These are phyloP conservation scores for Denticeps clupeoides DNA, from an alignment of 2,797 vertebrate genomes.

Conservation along the genomic window DNA sequence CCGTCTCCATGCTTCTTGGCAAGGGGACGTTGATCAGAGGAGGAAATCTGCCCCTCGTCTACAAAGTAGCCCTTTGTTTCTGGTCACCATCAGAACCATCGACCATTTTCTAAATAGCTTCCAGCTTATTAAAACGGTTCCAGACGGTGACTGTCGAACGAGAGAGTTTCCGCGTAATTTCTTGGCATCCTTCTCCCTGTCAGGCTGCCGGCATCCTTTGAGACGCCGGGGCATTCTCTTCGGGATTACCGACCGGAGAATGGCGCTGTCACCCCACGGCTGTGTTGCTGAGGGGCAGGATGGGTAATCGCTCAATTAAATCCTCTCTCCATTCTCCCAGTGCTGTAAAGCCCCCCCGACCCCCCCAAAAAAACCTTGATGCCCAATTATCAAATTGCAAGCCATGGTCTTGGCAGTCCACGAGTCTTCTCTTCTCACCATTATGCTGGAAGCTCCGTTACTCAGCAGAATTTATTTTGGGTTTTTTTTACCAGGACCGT, in stretches of 20 bases:
- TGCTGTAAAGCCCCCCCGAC: no score
- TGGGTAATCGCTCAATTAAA: no score
- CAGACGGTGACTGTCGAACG: slow-evolving; percentile 60
- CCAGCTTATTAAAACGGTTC: slow-evolving; percentile 68
- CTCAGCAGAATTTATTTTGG: no score
- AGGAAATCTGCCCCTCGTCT: slow-evolving; percentile 46
- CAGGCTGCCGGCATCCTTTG: slow-evolving; percentile 45
- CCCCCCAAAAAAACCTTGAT: no score
- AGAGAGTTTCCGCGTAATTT: slow-evolving; percentile 61
- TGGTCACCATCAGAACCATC: slow-evolving; percentile 54
- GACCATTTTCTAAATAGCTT: slow-evolving; percentile 69
- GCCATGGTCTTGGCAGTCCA: no score
- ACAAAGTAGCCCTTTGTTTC: slow-evolving; percentile 66
- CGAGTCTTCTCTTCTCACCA: no score
- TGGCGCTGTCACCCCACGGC: slow-evolving; percentile 22
- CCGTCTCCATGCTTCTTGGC: slow-evolving; percentile 56
- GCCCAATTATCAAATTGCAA: no score
- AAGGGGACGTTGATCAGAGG: slow-evolving; percentile 52
- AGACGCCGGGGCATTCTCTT: slow-evolving; percentile 38
- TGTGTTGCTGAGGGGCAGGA: background rate
- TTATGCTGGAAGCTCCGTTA: no score
- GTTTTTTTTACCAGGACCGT: no score
- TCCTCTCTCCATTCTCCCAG: no score
- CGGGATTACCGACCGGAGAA: slow-evolving; percentile 28
- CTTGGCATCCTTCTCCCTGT: slow-evolving; percentile 50